Percentiles rank a stretch among this genome's conserved stretches.
Conservation (phyloP, 2,888 invertebrate genomes). For the Dynastes tityus region DNA sequence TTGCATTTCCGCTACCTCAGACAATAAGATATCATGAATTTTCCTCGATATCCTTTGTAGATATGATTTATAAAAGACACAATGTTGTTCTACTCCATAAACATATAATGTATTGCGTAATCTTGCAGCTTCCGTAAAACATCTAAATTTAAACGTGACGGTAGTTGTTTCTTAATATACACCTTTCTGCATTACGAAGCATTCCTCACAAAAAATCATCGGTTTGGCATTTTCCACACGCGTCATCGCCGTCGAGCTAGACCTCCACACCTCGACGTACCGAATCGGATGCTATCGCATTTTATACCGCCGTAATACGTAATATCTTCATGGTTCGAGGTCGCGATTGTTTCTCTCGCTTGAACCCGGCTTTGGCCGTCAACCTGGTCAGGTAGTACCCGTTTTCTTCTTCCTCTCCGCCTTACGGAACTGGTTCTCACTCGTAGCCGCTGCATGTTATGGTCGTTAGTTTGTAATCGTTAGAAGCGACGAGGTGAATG, state of each 20-base stretch:
- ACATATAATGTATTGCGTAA: no score
- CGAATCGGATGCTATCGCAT: not conserved
- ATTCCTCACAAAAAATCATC: no score
- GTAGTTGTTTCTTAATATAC: no score
- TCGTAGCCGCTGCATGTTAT: conserved; percentile 54
- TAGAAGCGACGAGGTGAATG: conserved; percentile 53
- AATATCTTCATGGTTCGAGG: conserved; percentile 45
- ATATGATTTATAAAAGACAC: not conserved
- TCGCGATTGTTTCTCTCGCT: conserved; percentile 52
- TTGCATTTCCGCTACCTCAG: no score
- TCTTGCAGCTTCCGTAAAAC: no score
- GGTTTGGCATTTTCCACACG: no score
- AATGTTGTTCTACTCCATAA: not conserved
- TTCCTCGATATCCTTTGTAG: no score
- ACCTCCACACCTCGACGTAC: no score
- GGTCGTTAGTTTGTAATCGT: conserved; percentile 53
- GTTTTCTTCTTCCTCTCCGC: conserved; percentile 54
- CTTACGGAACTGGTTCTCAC: conserved; percentile 59
- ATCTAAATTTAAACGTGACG: no score
- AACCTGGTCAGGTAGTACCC: conserved; percentile 59
- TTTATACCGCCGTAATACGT: conserved; percentile 1
- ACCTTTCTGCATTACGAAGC: no score
- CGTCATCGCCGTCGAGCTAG: no score
- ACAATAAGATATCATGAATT: no score
- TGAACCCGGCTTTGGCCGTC: conserved; percentile 60